Percentiles rank a stretch among this genome's conserved stretches.
Conservation (phyloP, 2,113 vertebrate species). For the Cacatua alba region DNA sequence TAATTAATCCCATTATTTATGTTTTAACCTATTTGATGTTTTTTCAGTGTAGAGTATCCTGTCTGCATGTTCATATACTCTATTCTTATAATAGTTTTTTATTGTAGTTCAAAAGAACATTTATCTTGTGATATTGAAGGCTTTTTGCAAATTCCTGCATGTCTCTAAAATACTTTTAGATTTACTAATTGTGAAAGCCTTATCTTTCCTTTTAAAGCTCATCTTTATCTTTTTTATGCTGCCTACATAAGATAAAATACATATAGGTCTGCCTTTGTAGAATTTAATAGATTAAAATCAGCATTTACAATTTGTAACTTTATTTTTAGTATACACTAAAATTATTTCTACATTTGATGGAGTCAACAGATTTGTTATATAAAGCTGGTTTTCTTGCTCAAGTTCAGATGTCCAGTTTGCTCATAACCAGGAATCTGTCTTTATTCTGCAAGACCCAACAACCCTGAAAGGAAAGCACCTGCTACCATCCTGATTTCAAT, state of each 20-base stretch:
- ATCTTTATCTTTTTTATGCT: neutral
- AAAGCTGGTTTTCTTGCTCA: neutral
- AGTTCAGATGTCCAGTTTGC: neutral
- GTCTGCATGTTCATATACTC: neutral
- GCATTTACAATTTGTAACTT: neutral
- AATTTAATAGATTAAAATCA: neutral
- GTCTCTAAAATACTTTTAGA: neutral
- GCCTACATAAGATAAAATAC: neutral
- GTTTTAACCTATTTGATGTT: neutral
- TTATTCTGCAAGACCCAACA: neutral
- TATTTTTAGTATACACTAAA: neutral
- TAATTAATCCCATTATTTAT: neutral
- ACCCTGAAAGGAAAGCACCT: neutral
- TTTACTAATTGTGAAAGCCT: neutral
- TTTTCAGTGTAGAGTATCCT: neutral
- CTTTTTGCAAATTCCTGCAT: neutral
- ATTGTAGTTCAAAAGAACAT: neutral
- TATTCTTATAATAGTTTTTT: neutral
- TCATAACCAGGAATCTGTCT: neutral
- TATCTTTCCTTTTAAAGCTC: neutral
- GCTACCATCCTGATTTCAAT: neutral
- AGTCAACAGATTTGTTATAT: neutral
- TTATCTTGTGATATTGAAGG: neutral
- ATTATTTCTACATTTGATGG: neutral
- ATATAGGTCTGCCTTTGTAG: neutral